Base-by-base conservation (phyloP, 2,797 vertebrate genomes). In the Lateolabrax maculatus region DNA sequence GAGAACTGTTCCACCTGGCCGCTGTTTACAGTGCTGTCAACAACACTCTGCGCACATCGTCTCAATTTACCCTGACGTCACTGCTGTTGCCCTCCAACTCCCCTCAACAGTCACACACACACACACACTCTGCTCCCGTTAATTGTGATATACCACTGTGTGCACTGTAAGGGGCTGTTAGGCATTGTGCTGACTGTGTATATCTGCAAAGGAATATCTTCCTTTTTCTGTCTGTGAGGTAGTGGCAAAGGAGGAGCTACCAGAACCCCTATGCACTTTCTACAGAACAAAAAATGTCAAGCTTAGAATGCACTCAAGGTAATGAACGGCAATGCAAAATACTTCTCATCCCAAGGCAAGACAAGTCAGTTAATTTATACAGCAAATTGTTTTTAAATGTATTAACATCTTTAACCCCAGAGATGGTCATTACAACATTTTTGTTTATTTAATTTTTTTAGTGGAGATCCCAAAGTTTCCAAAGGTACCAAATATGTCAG, bases 1-100 rank as follows among this genome's bases (percentile, higher is more conserved):
- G 75, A 86, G 68, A 63, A 71, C 62, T 67, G 84, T 87, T 89
- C 92, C 93, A 94, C 93, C 93, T 94, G 92, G 89, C 71, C 44
- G 27, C 81, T 89, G 84, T 85, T 92, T 88, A 90, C 87, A 71
- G 75, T 43, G 69, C 88, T 90, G 91, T 94, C 93, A 93, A 87
- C 83, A 86, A 79, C 77, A 74, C 71, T 82, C 85, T 55, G 56
- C 46, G 27, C 83, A 81, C 87, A 75, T 82, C 58, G 29, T 91
- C 91, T 94, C 84, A 87, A 87, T 91, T 89, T 73, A 86, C 80
- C 49, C 71, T 81, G 80, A 87, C 85, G 75, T 86, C 84, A 86
- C 60, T 52, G 71, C 67, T 75, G 70, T 65, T 79, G 81, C 87
- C 89, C 86, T 91, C 86, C 84, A 87, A 69, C 77, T 88, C 84